phyloP scores from a whole-genome alignment of 2,113 vertebrate species.

The Otolemur garnettii region DNA sequence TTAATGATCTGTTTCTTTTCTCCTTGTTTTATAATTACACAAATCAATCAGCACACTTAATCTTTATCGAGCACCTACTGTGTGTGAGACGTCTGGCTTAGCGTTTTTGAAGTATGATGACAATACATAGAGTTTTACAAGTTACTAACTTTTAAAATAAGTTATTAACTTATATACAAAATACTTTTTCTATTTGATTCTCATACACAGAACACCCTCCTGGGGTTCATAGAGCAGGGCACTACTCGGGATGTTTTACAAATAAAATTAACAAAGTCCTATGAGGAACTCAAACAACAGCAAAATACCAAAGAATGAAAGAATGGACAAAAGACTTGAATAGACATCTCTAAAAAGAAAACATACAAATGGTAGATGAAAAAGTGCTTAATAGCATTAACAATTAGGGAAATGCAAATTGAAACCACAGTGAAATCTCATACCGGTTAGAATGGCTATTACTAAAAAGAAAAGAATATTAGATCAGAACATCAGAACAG shows the following conservation, averaged over 20 bases:
- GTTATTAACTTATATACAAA: not conserved
- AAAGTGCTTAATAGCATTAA: not conserved
- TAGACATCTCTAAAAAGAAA: not conserved
- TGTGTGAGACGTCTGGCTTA: not conserved
- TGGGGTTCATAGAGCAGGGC: not conserved
- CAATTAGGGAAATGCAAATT: not conserved
- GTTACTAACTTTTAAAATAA: too few species aligned
- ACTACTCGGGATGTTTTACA: not conserved
- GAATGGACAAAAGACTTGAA: not conserved
- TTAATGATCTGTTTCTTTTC: constrained; percentile 7
- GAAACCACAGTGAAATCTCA: not conserved
- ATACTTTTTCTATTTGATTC: constrained; percentile 17
- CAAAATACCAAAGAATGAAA: not conserved
- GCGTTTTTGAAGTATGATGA: constrained; percentile 34
- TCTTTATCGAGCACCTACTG: constrained; percentile 34
- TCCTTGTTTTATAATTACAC: constrained; percentile 10
- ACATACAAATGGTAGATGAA: not conserved
- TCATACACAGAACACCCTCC: not conserved
- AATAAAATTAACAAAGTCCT: constrained; percentile 21
- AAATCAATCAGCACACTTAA: not conserved
- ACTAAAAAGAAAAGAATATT: not conserved
- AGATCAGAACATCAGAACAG: too few species aligned
- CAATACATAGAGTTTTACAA: not conserved
- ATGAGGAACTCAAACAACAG: not conserved
- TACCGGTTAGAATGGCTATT: not conserved